Base-by-base conservation (phyloP, 1,140 invertebrate genomes). In the Brachionus calyciflorus region DNA sequence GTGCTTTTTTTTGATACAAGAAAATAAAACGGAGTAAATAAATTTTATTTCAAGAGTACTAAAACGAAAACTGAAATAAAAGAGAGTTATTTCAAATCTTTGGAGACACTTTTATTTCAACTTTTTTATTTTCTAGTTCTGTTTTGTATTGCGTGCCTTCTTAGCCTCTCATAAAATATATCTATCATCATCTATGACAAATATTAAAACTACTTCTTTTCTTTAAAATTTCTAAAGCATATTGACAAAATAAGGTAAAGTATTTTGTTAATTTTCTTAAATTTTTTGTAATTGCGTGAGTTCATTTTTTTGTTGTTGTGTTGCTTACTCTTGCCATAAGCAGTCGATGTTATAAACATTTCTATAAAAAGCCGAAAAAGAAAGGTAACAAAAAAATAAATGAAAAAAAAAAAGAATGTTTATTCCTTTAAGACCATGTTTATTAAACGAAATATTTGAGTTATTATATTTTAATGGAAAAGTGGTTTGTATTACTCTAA, bases 391-490 rank as follows among this genome's bases (percentile, higher is more conserved):
- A n/a, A n/a, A n/a, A n/a, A n/a, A n/a, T n/a, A n/a, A n/a, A n/a
- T n/a, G n/a, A n/a, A n/a, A n/a, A n/a, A n/a, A 60, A 33, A 33
- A 49, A 60, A 60, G 19, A 60, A 60, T 60, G 55, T 60, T 60
- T 60, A 60, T 60, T 60, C 55, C 55, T 60, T n/a, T 28, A 17
- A 37, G 55, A 60, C 55, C n/a, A n/a, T n/a, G n/a, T n/a, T 60
- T 33, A 10, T 6, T 33, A 33, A 37, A 60, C 14, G 37, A 33
- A 9, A 37, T 37, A 60, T 60, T 37, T 60, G 33, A 17, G 55
- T 33, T 60, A 19, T 60, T 60, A 37, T 1, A 19, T 55, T 28
- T n/a, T 24, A n/a, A 33, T 37, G n/a, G 26, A n/a, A 30, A 33
- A 60, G 55, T 33, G 26, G n/a, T 19, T 37, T 5, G 33, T 37